phyloP scores from a whole-genome alignment of 2,888 invertebrate species.

The Leptopilina drosophilae region DNA sequence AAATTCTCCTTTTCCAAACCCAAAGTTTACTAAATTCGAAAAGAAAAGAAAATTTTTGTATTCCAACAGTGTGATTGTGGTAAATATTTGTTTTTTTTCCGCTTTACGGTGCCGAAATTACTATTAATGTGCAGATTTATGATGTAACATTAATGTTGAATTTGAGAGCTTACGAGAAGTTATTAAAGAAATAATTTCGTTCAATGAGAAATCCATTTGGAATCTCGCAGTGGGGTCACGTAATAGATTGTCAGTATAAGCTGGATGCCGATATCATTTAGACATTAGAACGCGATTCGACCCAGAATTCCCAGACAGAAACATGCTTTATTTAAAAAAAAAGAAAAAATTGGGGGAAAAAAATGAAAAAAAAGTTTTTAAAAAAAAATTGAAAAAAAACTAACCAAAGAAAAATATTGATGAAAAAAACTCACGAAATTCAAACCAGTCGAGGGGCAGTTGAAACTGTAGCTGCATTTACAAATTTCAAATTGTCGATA shows the following conservation, averaged over 20 bases:
- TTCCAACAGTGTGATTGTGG: too few species aligned
- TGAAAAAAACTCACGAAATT: slow-evolving; percentile 77
- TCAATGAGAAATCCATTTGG: slow-evolving; percentile 35
- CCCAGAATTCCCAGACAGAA: background rate
- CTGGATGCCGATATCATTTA: slow-evolving; percentile 38
- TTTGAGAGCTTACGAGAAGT: background rate
- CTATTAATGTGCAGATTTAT: background rate
- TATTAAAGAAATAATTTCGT: slow-evolving; percentile 27
- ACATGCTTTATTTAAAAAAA: background rate
- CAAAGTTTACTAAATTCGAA: too few species aligned
- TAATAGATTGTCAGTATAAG: slow-evolving; percentile 40
- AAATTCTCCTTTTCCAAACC: too few species aligned
- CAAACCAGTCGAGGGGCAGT: slow-evolving; percentile 79
- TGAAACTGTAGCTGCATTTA: slow-evolving; percentile 79
- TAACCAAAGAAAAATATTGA: background rate
- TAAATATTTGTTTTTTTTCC: background rate
- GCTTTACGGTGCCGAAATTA: background rate
- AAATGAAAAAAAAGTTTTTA: too few species aligned
- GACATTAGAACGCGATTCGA: slow-evolving; percentile 20
- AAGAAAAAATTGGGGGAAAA: too few species aligned
- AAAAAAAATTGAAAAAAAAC: too few species aligned
- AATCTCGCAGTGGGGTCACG: slow-evolving; percentile 38
- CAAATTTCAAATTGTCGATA: slow-evolving; percentile 73
- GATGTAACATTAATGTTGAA: slow-evolving; percentile 6
- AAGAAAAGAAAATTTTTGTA: too few species aligned